Evolutionary conservation across 2,888 invertebrate species (phyloP), one percentile per base, ranked within the genome.

Genomic region (Cepaea hortensis): DNA sequence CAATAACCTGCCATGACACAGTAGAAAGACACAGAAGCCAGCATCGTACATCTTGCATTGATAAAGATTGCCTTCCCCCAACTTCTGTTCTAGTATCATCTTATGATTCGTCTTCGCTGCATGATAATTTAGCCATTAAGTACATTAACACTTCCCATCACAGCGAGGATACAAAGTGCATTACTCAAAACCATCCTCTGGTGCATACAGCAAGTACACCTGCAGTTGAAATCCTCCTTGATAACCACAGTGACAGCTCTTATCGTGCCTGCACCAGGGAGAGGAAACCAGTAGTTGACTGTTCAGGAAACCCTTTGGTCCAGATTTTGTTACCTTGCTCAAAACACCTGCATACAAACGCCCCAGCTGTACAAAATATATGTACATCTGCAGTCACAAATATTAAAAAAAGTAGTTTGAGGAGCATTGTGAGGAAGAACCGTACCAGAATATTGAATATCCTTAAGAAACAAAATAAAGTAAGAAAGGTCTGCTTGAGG

Each of bases 241-340:
- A 79, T 5, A 46, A 5, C 18, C 35, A 20, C n/a, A n/a, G n/a
- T 70, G 50, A 46, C 7, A 81, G 48, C 48, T 15, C 15, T 35
- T 35, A 79, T 50, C 50, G 20, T 11, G 35, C 77, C 55, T 50
- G 6, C 68, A 70, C 79, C 23, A 85, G 79, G 18, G 79, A 85
- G 65, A 85, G 77, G 0, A 85, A 72, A 23, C 79, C 85, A 35
- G 23, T 23, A 11, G 15, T 55, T 20, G 77, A 79, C 23, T 65
- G 62, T 62, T 15, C 79, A 62, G 65, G 46, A 6, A 85, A 77
- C 13, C 70, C 77, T 15, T 20, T 85, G 18, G 85, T 85, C 9
- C 85, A 85, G 55, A 79, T 85, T 15, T 85, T 85, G 23, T 35
- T 85, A 23, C 85, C 85, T 13, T 77, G 85, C 35, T 77, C 85